Evolutionary conservation across 2,113 vertebrate species (phyloP).

Genomic region (Dasypus novemcinctus): DNA sequence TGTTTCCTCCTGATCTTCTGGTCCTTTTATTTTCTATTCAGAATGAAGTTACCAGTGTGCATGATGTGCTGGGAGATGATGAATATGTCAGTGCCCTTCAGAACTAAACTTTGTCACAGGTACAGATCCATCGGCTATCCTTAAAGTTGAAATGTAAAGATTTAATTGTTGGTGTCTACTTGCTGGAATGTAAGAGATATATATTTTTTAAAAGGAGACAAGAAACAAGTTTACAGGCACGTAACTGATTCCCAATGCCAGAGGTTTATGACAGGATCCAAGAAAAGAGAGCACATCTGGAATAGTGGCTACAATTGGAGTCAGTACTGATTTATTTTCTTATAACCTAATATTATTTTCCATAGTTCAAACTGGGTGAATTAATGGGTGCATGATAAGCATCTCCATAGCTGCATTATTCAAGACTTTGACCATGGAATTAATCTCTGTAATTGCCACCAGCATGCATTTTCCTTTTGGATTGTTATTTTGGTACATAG

Average conservation of each 20-base stretch:
- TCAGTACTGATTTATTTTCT: conserved; percentile 24
- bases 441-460: neutral
- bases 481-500: neutral
- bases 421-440: neutral
- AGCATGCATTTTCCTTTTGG: neutral
- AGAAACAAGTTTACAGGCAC: neutral
- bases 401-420: neutral
- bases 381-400: neutral
- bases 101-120: neutral
- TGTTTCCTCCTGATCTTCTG: neutral
- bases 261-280: neutral
- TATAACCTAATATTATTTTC: conserved; percentile 38
- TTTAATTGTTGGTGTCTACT: neutral
- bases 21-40: neutral
- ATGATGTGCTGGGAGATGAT: neutral
- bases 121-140: neutral
- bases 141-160: neutral
- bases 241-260: neutral
- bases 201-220: neutral
- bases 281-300: neutral
- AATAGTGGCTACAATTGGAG: neutral
- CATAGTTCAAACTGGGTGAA: neutral
- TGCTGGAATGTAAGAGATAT: neutral
- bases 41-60: neutral
- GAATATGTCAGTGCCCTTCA: neutral